phyloP scores from a whole-genome alignment of 2,113 vertebrate genomes.

The Platichthys flesus region DNA sequence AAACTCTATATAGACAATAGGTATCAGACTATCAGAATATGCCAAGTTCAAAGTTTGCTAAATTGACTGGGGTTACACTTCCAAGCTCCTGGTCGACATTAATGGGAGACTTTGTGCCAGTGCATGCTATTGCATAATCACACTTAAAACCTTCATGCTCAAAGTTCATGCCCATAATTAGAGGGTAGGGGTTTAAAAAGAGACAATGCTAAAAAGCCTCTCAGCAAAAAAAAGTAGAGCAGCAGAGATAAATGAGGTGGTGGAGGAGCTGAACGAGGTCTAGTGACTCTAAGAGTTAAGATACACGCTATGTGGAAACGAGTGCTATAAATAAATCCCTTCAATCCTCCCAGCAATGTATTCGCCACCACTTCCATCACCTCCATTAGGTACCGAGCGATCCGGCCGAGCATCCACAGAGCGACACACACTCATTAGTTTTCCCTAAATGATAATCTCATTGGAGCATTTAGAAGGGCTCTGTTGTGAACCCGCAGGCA shows the following conservation, averaged over 20 bases:
- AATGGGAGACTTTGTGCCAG: neutral
- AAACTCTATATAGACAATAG: neutral
- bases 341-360: constrained; percentile 36
- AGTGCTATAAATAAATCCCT: constrained; percentile 58
- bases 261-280: constrained; percentile 14
- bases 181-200: constrained; percentile 6
- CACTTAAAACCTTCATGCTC: neutral
- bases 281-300: constrained; percentile 9
- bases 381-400: constrained; percentile 47
- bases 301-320: constrained; percentile 19
- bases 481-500: constrained; percentile 23
- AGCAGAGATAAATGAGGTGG: neutral
- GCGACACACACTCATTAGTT: constrained; percentile 59
- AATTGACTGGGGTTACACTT: neutral
- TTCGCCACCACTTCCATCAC: constrained; percentile 44
- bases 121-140: neutral
- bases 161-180: neutral
- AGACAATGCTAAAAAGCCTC: neutral
- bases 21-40: neutral
- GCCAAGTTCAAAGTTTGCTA: neutral
- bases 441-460: constrained; percentile 59
- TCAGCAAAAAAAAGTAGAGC: neutral
- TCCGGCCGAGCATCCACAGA: constrained; percentile 38
- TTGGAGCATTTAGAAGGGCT: constrained; percentile 36
- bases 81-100: neutral